Evolutionary conservation across 2,888 invertebrate species (phyloP).

Genomic region (Catonia carolina): DNA sequence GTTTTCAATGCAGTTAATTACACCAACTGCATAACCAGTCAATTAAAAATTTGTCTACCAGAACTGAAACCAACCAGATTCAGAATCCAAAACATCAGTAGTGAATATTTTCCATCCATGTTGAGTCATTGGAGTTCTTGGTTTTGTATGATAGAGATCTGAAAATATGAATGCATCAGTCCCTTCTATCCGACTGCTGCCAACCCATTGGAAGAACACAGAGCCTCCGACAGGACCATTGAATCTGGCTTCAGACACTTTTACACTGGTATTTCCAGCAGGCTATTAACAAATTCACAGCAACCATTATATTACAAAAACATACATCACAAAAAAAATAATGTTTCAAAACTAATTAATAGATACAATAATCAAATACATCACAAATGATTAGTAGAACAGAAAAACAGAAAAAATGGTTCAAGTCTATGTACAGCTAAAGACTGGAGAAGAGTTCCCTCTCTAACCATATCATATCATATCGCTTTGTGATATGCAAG

Average conservation of each 20-base stretch:
- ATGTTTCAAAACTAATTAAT: too few species aligned
- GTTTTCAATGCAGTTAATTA: too few species aligned
- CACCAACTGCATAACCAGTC: too few species aligned
- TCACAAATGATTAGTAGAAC: background rate
- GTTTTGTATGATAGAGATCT: slow-evolving; percentile 60
- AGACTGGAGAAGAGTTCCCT: too few species aligned
- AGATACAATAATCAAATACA: slow-evolving; percentile 12
- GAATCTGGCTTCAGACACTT: slow-evolving; percentile 71
- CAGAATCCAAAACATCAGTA: slow-evolving; percentile 78
- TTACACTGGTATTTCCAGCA: slow-evolving; percentile 63
- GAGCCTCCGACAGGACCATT: slow-evolving; percentile 63
- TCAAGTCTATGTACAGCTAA: too few species aligned
- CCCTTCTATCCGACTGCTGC: slow-evolving; percentile 47
- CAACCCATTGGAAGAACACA: slow-evolving; percentile 66
- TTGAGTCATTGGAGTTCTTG: slow-evolving; percentile 45
- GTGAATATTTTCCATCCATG: slow-evolving; percentile 86
- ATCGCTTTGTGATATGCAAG: too few species aligned
- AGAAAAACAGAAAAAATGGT: too few species aligned
- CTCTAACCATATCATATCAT: too few species aligned
- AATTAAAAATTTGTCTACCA: too few species aligned
- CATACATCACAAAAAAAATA: too few species aligned
- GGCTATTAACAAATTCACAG: slow-evolving; percentile 40
- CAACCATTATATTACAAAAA: slow-evolving; percentile 11
- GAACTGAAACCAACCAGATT: too few species aligned
- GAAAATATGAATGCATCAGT: slow-evolving; percentile 71